Base-by-base conservation (phyloP, 2,797 vertebrate species). In the Aulostomus chinensis region DNA sequence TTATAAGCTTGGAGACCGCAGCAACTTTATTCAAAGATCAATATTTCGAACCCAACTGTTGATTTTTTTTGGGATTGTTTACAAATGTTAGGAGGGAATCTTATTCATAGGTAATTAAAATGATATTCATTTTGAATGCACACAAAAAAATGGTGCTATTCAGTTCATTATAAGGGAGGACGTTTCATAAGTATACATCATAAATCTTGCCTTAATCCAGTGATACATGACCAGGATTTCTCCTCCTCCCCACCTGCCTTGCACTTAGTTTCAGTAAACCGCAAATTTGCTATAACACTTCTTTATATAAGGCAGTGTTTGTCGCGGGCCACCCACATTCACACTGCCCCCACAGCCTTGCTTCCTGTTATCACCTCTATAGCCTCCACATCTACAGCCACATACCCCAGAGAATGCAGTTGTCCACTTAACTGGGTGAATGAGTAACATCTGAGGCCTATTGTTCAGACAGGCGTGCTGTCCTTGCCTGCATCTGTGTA, bases 291-390 rank as follows among this genome's bases (percentile, higher is more conserved):
- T 52, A 29, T 64, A 76, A 78, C 76, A 82, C 67, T 78, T 77
- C 42, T 80, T 80, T 78, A 64, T 76, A 70, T 80, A 67, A 82
- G 48, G 61, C 52, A 9, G 24, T 64, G 60, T 73, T 80, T 83
- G 69, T 83, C 50, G 29, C 76, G 38, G 55, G 67, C 77, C 74
- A 53, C 83, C 80, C 73, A 82, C 75, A 50, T 65, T 71, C 75
- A 77, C 69, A 75, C 85, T 72, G 58, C 81, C 74, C 70, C 70
- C 78, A 78, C 76, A 67, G 56, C 64, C 63, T 41, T 72, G 32
- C 56, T 82, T 84, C 67, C 62, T 73, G 51, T 63, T 78, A 66
- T 83, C 80, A 82, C 80, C 78, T 84, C 60, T 60, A 64, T 69
- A 77, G 71, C 72, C 71, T 71, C 43, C 37, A 4, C 29, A 8